Percentiles rank a stretch among this genome's conserved stretches.
phyloP scores from a whole-genome alignment of 1,140 invertebrate genomes.

The Camponotus pennsylvanicus region DNA sequence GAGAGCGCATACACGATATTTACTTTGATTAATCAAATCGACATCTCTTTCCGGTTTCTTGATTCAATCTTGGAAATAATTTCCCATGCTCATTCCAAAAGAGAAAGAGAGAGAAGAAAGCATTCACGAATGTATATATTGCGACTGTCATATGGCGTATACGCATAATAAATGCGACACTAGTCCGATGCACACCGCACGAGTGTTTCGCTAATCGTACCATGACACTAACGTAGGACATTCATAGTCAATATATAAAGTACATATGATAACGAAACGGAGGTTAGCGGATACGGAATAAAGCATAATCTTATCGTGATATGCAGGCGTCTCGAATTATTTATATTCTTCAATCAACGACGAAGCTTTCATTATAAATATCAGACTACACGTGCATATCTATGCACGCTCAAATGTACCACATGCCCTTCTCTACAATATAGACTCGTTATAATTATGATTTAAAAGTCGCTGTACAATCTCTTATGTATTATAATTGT shows the following conservation, averaged over 20 bases:
- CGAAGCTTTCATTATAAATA: constrained; percentile 63
- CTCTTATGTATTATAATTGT: constrained; percentile 12
- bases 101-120: background rate
- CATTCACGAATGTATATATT: background rate
- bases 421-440: constrained; percentile 13
- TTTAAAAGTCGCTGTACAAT: background rate
- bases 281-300: constrained; percentile 49
- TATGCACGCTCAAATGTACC: background rate
- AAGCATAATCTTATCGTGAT: constrained; percentile 72
- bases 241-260: constrained; percentile 68
- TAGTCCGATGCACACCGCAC: constrained; percentile 6
- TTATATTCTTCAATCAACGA: constrained; percentile 70
- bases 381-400: background rate
- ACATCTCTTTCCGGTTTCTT: constrained; percentile 5
- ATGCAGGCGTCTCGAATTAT: constrained; percentile 68
- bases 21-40: constrained; percentile 36
- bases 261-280: constrained; percentile 67
- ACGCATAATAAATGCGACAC: constrained; percentile 10
- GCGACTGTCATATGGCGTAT: background rate
- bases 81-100: background rate
- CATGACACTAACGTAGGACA: constrained; percentile 19
- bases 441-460: background rate
- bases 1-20: background rate
- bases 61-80: constrained; percentile 8
- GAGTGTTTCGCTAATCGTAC: constrained; percentile 44